Conservation (phyloP, 2,113 vertebrate species). For the Pontoporia blainvillei region DNA sequence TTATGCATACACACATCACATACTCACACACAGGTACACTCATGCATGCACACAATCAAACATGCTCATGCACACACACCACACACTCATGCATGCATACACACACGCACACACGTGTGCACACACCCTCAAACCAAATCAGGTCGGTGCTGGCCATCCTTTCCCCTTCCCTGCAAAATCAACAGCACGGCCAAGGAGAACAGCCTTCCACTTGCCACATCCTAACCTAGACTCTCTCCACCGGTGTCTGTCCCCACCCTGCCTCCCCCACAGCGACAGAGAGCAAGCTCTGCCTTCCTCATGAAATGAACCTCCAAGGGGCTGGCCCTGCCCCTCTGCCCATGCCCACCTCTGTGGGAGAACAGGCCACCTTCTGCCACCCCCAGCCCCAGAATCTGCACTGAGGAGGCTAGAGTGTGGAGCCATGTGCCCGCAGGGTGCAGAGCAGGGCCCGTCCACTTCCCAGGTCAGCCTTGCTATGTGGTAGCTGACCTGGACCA, state of each 20-base stretch:
- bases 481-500: not conserved
- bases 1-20: no score
- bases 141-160: not conserved
- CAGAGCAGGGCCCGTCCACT: not conserved
- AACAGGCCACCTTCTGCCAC: not conserved
- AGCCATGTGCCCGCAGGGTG: not conserved
- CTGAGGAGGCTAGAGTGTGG: rapidly evolving
- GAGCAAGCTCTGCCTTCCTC: not conserved
- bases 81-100: not conserved
- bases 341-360: not conserved
- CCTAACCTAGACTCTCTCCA: not conserved
- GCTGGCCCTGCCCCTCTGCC: not conserved
- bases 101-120: no score
- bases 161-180: not conserved
- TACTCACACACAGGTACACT: not conserved
- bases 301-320: not conserved
- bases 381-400: not conserved
- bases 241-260: not conserved
- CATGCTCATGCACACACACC: not conserved
- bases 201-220: not conserved
- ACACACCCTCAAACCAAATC: not conserved
- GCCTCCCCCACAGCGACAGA: not conserved
- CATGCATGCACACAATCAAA: not conserved
- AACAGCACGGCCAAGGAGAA: not conserved
- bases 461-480: not conserved